phyloP scores from a whole-genome alignment of 2,797 vertebrate genomes.

The Decapterus maruadsi region DNA sequence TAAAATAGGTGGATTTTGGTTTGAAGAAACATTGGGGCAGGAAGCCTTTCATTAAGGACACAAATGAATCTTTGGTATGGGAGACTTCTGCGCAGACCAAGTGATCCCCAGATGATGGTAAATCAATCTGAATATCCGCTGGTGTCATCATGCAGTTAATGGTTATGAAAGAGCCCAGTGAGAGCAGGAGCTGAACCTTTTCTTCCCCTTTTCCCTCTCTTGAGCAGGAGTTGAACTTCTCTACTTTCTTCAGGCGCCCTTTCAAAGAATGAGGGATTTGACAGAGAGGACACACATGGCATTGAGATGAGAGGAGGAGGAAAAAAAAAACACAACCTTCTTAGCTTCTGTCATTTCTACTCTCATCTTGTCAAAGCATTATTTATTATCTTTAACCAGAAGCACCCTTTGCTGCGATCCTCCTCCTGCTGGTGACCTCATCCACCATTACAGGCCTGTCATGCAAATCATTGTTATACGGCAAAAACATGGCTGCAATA shows the following conservation, averaged over 20 bases:
- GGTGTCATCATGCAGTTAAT: constrained; percentile 84
- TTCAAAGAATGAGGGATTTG: constrained; percentile 49
- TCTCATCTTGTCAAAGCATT: constrained; percentile 63
- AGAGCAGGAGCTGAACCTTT: constrained; percentile 63
- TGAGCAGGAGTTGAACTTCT: constrained; percentile 47
- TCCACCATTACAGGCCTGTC: constrained; percentile 55
- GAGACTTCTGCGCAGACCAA: constrained; percentile 65
- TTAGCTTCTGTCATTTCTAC: constrained; percentile 68
- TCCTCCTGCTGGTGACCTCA: constrained; percentile 64
- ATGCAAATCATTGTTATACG: constrained; percentile 67
- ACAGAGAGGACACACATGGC: constrained; percentile 66
- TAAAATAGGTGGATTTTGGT: constrained; percentile 79
- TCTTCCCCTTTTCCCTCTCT: constrained; percentile 27
- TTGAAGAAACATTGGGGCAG: constrained; percentile 73
- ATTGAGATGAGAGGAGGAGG: constrained; percentile 30
- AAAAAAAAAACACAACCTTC: constrained; percentile 33
- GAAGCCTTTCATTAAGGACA: constrained; percentile 81
- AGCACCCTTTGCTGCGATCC: constrained; percentile 62
- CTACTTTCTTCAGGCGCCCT: constrained; percentile 44
- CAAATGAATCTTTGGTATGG: constrained; percentile 81
- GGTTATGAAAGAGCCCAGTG: constrained; percentile 81
- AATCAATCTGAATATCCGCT: constrained; percentile 86
- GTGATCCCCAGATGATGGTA: constrained; percentile 74
- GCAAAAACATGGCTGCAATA: constrained; percentile 47
- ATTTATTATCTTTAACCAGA: constrained; percentile 73